Percentiles rank a stretch among this genome's conserved stretches.
Conservation (phyloP, 2,797 vertebrate genomes). For the Phataginus tetradactyla region DNA sequence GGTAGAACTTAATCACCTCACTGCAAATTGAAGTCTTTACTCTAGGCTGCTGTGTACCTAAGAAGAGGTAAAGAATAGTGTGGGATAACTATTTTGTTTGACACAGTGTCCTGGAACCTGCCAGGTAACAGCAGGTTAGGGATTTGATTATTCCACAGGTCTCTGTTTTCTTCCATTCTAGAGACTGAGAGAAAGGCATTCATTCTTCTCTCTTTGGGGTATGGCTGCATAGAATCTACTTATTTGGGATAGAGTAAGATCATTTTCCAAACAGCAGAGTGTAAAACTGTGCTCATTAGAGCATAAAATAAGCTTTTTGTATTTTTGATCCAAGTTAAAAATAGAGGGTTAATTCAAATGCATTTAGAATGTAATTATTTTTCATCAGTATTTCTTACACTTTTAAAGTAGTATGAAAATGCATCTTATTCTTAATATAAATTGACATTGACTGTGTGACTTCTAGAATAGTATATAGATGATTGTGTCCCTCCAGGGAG, state of each 20-base stretch:
- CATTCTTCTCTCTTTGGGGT: not conserved
- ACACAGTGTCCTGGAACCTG: not conserved
- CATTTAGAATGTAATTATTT: slow-evolving; percentile 47
- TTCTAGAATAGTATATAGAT: not conserved
- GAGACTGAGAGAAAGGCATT: not conserved
- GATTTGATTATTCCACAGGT: not conserved
- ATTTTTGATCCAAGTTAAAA: slow-evolving; percentile 53
- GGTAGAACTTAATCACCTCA: not conserved
- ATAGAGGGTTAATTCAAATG: slow-evolving; percentile 49
- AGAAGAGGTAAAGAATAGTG: not conserved
- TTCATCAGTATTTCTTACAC: slow-evolving; percentile 23
- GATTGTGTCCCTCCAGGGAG: not conserved
- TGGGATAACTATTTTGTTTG: not conserved
- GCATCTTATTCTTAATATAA: slow-evolving; percentile 32
- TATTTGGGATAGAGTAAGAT: not conserved
- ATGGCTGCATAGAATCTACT: not conserved
- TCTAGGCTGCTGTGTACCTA: not conserved
- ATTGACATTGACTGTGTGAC: not conserved
- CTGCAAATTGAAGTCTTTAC: not conserved
- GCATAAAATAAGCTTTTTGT: slow-evolving; percentile 41
- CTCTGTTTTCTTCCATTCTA: not conserved
- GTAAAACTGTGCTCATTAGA: slow-evolving; percentile 23
- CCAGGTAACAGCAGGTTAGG: not conserved
- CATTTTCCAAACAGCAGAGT: not conserved
- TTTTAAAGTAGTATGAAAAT: slow-evolving; percentile 50